Conservation (phyloP, 2,888 invertebrate species). For the Brachypterus glaber region DNA sequence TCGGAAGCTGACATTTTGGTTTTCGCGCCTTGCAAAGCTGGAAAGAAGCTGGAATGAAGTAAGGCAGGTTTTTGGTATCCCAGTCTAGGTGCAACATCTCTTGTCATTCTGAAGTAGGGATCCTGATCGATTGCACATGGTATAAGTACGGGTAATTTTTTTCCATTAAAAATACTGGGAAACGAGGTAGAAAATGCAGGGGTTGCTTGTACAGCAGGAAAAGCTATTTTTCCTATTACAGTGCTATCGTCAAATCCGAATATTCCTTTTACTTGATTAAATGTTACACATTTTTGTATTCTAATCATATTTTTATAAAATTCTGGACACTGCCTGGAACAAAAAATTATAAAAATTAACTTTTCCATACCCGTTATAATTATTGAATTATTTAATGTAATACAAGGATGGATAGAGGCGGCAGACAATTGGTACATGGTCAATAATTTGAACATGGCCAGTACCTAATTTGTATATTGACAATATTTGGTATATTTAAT, state of each 20-base stretch:
- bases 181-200: slow-evolving; percentile 86
- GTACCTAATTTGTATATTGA: too few relatives aligned
- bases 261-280: slow-evolving; percentile 95
- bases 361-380: too few relatives aligned
- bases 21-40: slow-evolving; percentile 82
- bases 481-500: too few relatives aligned
- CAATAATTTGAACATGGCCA: too few relatives aligned
- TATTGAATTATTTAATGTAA: too few relatives aligned
- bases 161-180: slow-evolving; percentile 78
- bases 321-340: slow-evolving; percentile 67
- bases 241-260: slow-evolving; percentile 97
- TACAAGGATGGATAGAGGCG: too few relatives aligned
- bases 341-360: slow-evolving; percentile 10
- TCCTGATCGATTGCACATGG: slow-evolving; percentile 99
- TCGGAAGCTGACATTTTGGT: slow-evolving; percentile 99
- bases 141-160: slow-evolving; percentile 74
- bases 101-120: slow-evolving; percentile 97
- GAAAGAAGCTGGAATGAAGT: slow-evolving; percentile 62
- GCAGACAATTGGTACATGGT: too few relatives aligned
- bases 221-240: slow-evolving; percentile 92
- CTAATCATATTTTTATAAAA: slow-evolving; percentile 90
- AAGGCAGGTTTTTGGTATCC: slow-evolving; percentile 78
- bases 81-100: slow-evolving; percentile 92
- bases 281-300: slow-evolving; percentile 91
- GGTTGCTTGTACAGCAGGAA: slow-evolving; percentile 94